These are phyloP conservation scores for Phoenicopterus ruber DNA, from an alignment of 2,113 vertebrate species.

Conservation along the genomic window DNA sequence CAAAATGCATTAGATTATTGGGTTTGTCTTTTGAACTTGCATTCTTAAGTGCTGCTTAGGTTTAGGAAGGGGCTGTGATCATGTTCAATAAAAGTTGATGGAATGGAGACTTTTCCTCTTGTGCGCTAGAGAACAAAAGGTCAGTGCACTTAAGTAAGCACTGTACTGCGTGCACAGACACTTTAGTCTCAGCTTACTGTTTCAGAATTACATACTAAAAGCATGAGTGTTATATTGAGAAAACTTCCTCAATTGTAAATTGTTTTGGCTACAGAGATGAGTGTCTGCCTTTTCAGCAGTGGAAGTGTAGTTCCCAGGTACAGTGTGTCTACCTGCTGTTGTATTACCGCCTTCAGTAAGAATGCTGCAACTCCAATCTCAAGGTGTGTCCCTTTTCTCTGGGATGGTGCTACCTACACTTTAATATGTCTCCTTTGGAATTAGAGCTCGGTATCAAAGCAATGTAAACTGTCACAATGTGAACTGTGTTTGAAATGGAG, in stretches of 20 bases:
- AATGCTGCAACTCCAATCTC: background rate
- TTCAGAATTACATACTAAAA: background rate
- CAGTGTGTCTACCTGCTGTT: background rate
- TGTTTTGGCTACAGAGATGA: background rate
- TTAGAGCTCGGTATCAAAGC: background rate
- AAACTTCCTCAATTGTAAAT: background rate
- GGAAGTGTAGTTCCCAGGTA: background rate
- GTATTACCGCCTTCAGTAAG: background rate
- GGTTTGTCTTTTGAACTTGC: background rate
- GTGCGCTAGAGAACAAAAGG: background rate
- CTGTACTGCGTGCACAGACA: background rate
- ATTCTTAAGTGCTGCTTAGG: background rate
- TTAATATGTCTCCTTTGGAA: background rate
- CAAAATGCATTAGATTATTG: background rate
- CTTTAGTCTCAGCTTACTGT: background rate
- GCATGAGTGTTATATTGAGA: background rate
- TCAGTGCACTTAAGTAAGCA: background rate
- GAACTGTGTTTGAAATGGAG: background rate
- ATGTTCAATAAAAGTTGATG: background rate
- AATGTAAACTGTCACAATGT: background rate
- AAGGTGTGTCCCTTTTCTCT: background rate
- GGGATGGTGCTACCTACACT: background rate
- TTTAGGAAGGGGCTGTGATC: background rate
- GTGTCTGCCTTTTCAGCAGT: background rate
- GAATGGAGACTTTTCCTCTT: background rate